These are phyloP conservation scores for Lordiphosa clarofinis DNA, from an alignment of 1,140 invertebrate species.

Conservation along the genomic window DNA sequence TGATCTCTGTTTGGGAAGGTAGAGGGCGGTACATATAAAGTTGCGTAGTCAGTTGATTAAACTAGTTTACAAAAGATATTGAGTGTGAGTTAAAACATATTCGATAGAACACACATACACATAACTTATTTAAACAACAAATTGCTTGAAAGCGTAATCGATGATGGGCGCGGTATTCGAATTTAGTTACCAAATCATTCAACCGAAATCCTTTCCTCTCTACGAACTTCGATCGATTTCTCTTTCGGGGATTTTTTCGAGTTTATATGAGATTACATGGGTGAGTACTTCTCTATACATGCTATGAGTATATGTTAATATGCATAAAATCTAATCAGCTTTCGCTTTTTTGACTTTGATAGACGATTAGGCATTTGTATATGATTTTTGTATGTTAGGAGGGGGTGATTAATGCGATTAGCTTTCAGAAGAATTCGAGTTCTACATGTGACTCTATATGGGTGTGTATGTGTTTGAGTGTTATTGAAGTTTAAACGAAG, in stretches of 20 bases:
- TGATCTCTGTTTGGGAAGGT: too few relatives aligned
- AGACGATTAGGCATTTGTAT: constrained; percentile 27
- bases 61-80: constrained; percentile 62
- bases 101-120: constrained; percentile 39
- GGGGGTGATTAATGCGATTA: constrained; percentile 39
- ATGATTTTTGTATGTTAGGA: constrained; percentile 9
- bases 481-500: constrained; percentile 45
- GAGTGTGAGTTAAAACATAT: constrained; percentile 29
- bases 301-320: constrained; percentile 26
- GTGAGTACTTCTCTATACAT: constrained; percentile 37
- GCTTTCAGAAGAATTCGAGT: constrained; percentile 48
- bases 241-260: neutral
- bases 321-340: constrained; percentile 37
- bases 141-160: constrained; percentile 7
- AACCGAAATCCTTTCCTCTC: neutral
- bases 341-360: constrained; percentile 28
- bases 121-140: constrained; percentile 17
- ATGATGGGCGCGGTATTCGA: constrained; percentile 15
- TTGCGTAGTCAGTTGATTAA: constrained; percentile 28
- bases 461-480: constrained; percentile 18
- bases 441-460: constrained; percentile 31
- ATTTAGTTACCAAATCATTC: neutral
- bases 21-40: constrained; percentile 5
- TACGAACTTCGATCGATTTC: neutral
- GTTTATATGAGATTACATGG: constrained; percentile 33